Evolutionary conservation across 2,797 vertebrate genomes (phyloP).

Genomic region (Odontamblyopus rebecca): DNA sequence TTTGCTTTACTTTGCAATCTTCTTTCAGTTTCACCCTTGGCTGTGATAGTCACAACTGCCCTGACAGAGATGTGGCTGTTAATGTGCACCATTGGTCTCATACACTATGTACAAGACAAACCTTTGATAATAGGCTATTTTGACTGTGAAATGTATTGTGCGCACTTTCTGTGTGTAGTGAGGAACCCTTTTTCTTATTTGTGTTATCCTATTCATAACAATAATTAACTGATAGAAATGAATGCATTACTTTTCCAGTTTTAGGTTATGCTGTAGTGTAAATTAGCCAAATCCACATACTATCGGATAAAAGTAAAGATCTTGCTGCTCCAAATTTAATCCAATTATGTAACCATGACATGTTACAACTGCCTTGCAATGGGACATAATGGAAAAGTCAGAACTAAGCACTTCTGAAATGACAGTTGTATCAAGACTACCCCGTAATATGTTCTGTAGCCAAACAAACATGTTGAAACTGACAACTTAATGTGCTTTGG

Average conservation of each 20-base stretch:
- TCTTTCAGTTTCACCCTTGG: too few species aligned
- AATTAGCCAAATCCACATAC: neutral
- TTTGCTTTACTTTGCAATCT: too few species aligned
- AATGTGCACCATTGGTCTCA: too few species aligned
- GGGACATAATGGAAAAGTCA: conserved; percentile 7
- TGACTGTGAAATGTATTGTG: too few species aligned
- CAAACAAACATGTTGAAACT: conserved; percentile 8
- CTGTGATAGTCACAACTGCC: too few species aligned
- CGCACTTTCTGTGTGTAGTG: too few species aligned
- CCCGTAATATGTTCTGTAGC: neutral
- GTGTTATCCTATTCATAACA: too few species aligned
- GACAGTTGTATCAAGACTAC: neutral
- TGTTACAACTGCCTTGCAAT: neutral
- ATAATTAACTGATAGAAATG: too few species aligned
- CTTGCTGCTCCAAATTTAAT: neutral
- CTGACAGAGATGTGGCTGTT: too few species aligned
- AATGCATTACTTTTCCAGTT: neutral
- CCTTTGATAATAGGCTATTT: too few species aligned
- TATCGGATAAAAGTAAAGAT: neutral
- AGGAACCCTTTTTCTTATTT: too few species aligned
- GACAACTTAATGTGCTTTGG: conserved; percentile 18
- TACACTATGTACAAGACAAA: too few species aligned
- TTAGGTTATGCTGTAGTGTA: neutral
- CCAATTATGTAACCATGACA: conserved; percentile 7
- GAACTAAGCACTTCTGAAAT: neutral